Base-by-base conservation (phyloP, 2,797 vertebrate species). In the Muscicapa comitata region DNA sequence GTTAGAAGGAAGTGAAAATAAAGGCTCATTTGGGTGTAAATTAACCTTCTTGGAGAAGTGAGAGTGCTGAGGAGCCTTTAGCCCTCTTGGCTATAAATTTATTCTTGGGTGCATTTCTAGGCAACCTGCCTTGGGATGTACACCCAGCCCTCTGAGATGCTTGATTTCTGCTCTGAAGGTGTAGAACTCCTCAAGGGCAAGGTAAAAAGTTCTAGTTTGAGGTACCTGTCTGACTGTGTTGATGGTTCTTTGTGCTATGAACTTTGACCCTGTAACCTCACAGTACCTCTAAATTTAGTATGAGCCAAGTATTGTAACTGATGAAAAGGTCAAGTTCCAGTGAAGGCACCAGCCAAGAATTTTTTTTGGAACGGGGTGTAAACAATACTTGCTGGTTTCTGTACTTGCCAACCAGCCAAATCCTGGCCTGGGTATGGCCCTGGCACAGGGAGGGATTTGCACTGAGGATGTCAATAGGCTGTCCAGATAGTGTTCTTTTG, bases 221-320 rank as follows among this genome's bases (percentile, higher is more conserved):
- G 24, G 29, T 43, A 79, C 43, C 33, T 90, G 76, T 55, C 66
- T 77, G 54, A 24, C 55, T 51, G 18, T 47, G 13, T 19, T 65
- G 11, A 0, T 83, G 23, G 25, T 58, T 65, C 42, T n/a, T 85
- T 2, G 1, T 66, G 65, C 26, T 38, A 2, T 73, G 91, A 88
- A 91, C 87, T 94, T 88, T 93, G 70, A 89, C 61, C 87, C 72
- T 45, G 33, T 94, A 57, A 74, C 94, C 91, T 92, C 89, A 42
- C 4, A 43, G 81, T 58, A 93, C 87, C 92, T 92, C 91, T 75
- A 48, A 65, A 55, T 50, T 73, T 83, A 59, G 70, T 40, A 5
- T 29, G 54, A 90, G 92, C 89, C 92, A 91, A 83, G 81, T 91
- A 87, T 93, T 93, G 48, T 91, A 91, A 57, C 75, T 40, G 17